Evolutionary conservation across 2,888 invertebrate species (phyloP).

Genomic region (Polyploca ridens): DNA sequence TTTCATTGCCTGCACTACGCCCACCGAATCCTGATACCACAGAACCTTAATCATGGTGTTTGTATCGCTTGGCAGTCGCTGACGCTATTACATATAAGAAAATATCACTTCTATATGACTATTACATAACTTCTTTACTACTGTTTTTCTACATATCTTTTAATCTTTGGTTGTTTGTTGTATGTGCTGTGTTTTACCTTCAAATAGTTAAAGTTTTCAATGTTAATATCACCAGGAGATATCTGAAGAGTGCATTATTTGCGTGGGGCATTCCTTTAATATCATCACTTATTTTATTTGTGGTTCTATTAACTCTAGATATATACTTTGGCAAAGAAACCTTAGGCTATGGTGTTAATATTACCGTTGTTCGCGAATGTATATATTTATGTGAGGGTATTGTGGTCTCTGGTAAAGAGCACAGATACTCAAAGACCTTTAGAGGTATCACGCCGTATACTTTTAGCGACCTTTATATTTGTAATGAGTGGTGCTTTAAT

Average conservation of each 20-base stretch:
- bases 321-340: background rate
- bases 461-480: background rate
- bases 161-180: background rate
- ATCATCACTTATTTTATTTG: background rate
- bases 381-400: background rate
- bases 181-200: background rate
- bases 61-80: no score
- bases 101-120: background rate
- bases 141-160: background rate
- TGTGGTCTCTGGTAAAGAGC: background rate
- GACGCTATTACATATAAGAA: no score
- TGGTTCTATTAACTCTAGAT: background rate
- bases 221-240: background rate
- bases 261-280: background rate
- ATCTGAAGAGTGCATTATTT: constrained; percentile 1
- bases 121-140: background rate
- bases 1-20: no score
- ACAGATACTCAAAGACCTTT: background rate
- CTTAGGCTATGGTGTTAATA: background rate
- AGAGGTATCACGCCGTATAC: background rate
- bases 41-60: no score
- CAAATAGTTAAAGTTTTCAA: background rate
- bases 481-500: background rate
- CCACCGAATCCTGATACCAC: no score
- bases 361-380: background rate